phyloP scores from a whole-genome alignment of 2,797 vertebrate genomes.

The Eulemur coronatus region DNA sequence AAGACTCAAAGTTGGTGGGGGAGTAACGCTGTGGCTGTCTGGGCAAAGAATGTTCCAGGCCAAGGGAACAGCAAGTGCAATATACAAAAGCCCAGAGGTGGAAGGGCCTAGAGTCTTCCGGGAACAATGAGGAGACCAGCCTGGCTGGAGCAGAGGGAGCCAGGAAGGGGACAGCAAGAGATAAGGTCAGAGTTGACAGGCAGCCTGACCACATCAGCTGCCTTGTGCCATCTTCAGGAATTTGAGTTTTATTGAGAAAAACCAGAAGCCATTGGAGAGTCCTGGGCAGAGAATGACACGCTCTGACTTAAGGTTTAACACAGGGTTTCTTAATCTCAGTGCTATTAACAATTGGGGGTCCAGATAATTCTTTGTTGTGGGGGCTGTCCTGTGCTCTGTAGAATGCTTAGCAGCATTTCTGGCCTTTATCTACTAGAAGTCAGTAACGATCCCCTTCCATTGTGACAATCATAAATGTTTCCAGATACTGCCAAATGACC shows the following conservation, averaged over 20 bases:
- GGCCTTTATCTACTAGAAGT: background rate
- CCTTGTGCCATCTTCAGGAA: background rate
- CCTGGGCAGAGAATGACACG: background rate
- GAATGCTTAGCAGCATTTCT: background rate
- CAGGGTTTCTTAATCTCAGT: background rate
- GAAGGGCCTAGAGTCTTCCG: background rate
- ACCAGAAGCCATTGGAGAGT: background rate
- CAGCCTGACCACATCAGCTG: background rate
- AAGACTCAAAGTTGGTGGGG: background rate
- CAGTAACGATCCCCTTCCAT: background rate
- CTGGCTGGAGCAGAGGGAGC: background rate
- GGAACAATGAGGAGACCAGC: background rate
- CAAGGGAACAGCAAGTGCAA: background rate
- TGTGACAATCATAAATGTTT: background rate
- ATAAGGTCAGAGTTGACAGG: background rate
- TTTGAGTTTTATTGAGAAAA: background rate
- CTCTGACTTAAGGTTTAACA: background rate
- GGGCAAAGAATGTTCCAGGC: background rate
- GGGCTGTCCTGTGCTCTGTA: background rate
- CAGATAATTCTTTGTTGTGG: background rate
- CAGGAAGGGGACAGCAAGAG: background rate
- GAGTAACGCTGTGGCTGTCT: background rate
- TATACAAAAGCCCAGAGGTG: background rate
- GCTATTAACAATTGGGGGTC: background rate
- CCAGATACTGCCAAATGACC: background rate